phyloP scores from a whole-genome alignment of 1,140 invertebrate species.

The Holcopasites calliopsidis region DNA sequence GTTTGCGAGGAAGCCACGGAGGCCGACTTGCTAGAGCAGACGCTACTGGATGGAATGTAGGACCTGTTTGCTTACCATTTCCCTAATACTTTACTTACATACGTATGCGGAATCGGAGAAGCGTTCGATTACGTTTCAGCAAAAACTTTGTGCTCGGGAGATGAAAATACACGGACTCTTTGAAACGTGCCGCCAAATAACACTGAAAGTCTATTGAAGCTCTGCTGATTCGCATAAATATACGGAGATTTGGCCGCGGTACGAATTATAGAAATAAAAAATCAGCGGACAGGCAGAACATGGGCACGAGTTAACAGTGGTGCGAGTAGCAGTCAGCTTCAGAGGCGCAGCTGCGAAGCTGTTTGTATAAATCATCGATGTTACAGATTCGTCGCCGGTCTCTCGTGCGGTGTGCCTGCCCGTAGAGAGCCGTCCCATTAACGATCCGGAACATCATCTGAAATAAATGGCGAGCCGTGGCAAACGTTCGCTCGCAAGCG shows the following conservation, averaged over 20 bases:
- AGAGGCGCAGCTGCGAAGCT: constrained; percentile 28
- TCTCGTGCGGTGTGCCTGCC: constrained; percentile 50
- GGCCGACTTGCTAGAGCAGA: constrained; percentile 32
- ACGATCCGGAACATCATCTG: constrained; percentile 65
- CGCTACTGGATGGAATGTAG: constrained; percentile 13
- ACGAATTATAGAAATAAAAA: not conserved
- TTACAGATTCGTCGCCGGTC: constrained; percentile 51
- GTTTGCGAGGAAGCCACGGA: constrained; percentile 30
- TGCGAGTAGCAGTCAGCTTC: not conserved
- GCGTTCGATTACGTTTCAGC: too few relatives aligned
- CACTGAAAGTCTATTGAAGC: too few relatives aligned
- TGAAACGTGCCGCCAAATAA: too few relatives aligned
- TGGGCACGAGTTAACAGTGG: not conserved
- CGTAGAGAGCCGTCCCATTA: constrained; percentile 52
- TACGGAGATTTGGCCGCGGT: too few relatives aligned
- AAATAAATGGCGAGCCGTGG: constrained; percentile 69
- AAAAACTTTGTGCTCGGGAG: too few relatives aligned
- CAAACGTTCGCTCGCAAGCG: constrained; percentile 3
- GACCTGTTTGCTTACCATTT: not conserved
- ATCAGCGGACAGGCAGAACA: not conserved
- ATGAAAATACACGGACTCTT: too few relatives aligned
- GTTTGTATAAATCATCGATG: constrained; percentile 46
- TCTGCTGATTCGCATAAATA: too few relatives aligned
- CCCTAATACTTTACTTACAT: too few relatives aligned
- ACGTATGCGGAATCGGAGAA: too few relatives aligned